phyloP scores from a whole-genome alignment of 2,888 invertebrate genomes.

The Tetanocera ferruginea region DNA sequence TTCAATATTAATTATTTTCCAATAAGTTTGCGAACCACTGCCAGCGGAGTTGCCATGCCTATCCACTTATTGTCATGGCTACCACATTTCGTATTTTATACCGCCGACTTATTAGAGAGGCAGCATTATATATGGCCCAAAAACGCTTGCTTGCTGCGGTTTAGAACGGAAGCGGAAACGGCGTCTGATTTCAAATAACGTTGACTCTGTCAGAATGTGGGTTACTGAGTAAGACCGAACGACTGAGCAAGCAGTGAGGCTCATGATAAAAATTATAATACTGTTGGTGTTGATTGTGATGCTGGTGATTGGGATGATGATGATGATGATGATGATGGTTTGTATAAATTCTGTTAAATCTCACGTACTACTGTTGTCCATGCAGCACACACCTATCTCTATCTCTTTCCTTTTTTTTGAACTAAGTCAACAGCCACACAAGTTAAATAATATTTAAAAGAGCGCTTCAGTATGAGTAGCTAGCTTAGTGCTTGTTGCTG shows the following conservation, averaged over 20 bases:
- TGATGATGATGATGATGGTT: conserved; percentile 2
- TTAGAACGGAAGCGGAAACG: conserved; percentile 13
- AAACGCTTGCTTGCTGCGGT: neutral
- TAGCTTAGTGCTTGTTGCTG: conserved; percentile 11
- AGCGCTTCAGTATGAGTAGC: conserved; percentile 14
- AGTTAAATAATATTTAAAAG: conserved; percentile 24
- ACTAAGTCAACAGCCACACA: neutral
- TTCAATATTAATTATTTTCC: no score
- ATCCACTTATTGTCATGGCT: no score
- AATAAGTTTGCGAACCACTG: no score
- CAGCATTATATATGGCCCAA: no score
- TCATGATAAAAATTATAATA: neutral
- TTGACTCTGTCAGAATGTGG: neutral
- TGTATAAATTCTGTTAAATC: neutral
- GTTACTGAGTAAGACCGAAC: neutral
- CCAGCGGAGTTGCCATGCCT: no score
- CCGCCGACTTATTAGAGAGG: no score
- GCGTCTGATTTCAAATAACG: conserved; percentile 24
- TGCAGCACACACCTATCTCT: neutral
- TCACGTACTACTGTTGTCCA: neutral
- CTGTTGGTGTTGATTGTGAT: neutral
- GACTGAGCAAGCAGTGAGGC: neutral
- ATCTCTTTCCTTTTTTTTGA: neutral
- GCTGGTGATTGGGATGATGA: neutral
- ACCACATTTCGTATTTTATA: no score